Conservation (phyloP, 2,888 invertebrate genomes). For the Epinotia bilunana region DNA sequence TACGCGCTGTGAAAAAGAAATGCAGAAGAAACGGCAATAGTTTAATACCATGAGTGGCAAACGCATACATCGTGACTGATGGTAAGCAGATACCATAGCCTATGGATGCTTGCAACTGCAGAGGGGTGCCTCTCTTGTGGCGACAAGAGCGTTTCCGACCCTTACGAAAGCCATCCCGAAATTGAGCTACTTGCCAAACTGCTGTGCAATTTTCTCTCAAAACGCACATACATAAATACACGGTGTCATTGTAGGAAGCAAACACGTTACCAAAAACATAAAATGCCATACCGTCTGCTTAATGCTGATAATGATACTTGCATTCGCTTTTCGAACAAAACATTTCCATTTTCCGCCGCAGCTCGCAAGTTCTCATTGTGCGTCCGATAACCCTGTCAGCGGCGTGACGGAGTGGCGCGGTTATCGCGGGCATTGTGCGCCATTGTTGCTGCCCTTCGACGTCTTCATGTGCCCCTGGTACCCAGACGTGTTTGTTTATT, state of each 20-base stretch:
- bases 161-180: too few relatives aligned
- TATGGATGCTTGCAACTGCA: too few relatives aligned
- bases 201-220: background rate
- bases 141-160: too few relatives aligned
- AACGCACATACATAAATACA: background rate
- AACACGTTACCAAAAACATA: background rate
- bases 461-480: slow-evolving; percentile 66
- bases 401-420: slow-evolving; percentile 80
- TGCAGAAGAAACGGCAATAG: too few relatives aligned
- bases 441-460: slow-evolving; percentile 68
- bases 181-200: too few relatives aligned
- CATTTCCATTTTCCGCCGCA: slow-evolving; percentile 45
- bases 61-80: too few relatives aligned
- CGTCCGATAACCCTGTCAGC: slow-evolving; percentile 81
- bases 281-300: slow-evolving; percentile 25
- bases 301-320: slow-evolving; percentile 38
- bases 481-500: slow-evolving; percentile 50
- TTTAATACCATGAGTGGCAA: too few relatives aligned
- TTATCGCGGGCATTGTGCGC: slow-evolving; percentile 77
- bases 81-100: too few relatives aligned
- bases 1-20: too few relatives aligned
- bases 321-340: slow-evolving; percentile 36
- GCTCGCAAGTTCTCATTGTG: slow-evolving; percentile 51
- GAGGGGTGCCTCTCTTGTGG: too few relatives aligned
- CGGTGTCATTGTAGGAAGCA: background rate